These are phyloP conservation scores for Xestia ashworthii DNA, from an alignment of 2,888 invertebrate species.

Conservation along the genomic window DNA sequence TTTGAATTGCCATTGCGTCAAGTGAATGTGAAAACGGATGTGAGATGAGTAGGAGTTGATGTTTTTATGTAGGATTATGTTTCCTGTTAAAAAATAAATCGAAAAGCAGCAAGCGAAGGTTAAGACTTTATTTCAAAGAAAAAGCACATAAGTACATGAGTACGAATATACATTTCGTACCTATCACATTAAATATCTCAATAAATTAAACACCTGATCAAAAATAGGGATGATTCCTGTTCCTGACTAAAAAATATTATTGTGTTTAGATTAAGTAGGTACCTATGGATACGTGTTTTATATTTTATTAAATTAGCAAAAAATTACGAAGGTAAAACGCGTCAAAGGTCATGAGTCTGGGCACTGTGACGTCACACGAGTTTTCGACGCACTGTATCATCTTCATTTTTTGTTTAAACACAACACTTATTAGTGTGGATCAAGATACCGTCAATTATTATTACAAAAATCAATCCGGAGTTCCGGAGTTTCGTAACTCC, in stretches of 20 bases:
- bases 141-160: background rate
- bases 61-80: background rate
- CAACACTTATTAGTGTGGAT: conserved; percentile 9
- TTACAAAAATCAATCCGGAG: too few relatives aligned
- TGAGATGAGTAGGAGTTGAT: background rate
- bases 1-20: background rate
- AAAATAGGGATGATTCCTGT: too few relatives aligned
- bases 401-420: background rate
- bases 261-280: too few relatives aligned
- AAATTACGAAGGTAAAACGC: too few relatives aligned
- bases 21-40: background rate
- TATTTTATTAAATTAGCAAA: too few relatives aligned
- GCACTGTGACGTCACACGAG: too few relatives aligned
- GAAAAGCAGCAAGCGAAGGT: background rate
- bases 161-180: background rate
- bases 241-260: too few relatives aligned
- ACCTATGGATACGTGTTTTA: too few relatives aligned
- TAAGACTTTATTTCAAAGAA: background rate
- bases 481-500: too few relatives aligned
- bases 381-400: too few relatives aligned
- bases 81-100: too few relatives aligned
- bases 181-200: background rate
- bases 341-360: too few relatives aligned
- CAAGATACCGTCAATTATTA: conserved; percentile 16
- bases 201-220: background rate